Evolutionary conservation across 1,140 invertebrate species (phyloP).

Genomic region (Euschistus heros): DNA sequence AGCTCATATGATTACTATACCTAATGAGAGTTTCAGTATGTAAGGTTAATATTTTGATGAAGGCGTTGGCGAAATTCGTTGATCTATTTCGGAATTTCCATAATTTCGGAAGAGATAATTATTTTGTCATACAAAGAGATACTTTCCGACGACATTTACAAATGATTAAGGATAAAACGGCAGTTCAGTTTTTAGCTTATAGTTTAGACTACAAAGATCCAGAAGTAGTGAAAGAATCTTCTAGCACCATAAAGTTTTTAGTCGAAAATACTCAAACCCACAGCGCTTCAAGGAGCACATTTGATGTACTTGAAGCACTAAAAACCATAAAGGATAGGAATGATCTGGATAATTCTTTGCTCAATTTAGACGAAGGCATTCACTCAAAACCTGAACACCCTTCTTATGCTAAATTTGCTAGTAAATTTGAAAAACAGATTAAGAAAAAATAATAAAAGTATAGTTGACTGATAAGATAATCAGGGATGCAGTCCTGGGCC

Average conservation of each 20-base stretch:
- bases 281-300: slow-evolving; percentile 3
- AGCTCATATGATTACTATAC: too few relatives aligned
- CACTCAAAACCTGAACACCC: not conserved
- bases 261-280: slow-evolving; percentile 7
- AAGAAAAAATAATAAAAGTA: too few relatives aligned
- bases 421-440: too few relatives aligned
- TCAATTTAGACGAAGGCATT: slow-evolving; percentile 6
- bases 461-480: too few relatives aligned
- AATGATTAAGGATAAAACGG: slow-evolving; percentile 24
- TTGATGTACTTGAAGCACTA: slow-evolving; percentile 20
- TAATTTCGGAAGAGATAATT: slow-evolving; percentile 7
- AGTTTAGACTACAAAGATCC: slow-evolving; percentile 20
- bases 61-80: too few relatives aligned
- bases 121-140: slow-evolving; percentile 19
- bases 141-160: slow-evolving; percentile 4
- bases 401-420: too few relatives aligned
- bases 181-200: slow-evolving; percentile 23
- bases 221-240: slow-evolving; percentile 16
- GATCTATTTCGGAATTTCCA: not conserved
- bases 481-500: too few relatives aligned
- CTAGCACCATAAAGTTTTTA: slow-evolving; percentile 18
- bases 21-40: too few relatives aligned
- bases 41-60: too few relatives aligned
- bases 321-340: slow-evolving; percentile 7
- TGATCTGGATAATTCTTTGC: slow-evolving; percentile 4